These are phyloP conservation scores for Hypsibius dujardini DNA, from an alignment of 1,140 invertebrate genomes.

Conservation along the genomic window DNA sequence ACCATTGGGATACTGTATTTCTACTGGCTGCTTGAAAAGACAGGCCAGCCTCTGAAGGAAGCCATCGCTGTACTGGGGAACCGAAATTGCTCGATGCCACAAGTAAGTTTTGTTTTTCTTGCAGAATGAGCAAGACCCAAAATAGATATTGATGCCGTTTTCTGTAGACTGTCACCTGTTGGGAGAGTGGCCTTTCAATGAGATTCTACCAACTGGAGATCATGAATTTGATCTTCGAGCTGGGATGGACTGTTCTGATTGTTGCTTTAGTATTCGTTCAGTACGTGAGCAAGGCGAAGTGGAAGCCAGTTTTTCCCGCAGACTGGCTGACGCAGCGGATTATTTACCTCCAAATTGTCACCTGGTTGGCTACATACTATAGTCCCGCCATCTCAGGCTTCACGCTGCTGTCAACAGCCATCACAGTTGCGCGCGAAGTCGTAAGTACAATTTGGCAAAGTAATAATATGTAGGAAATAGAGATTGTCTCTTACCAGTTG, in stretches of 20 bases:
- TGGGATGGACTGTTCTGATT: constrained; percentile 1
- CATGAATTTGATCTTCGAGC: constrained; percentile 1
- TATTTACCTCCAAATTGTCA: constrained; percentile 6
- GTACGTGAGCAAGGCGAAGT: background rate
- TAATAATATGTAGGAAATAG: background rate
- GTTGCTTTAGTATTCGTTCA: background rate
- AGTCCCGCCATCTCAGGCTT: background rate
- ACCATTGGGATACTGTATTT: background rate
- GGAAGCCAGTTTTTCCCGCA: background rate
- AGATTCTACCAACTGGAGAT: background rate
- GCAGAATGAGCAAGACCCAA: background rate
- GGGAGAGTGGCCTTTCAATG: background rate
- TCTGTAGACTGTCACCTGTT: background rate
- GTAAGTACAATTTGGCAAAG: background rate
- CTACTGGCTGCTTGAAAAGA: background rate
- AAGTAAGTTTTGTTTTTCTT: background rate
- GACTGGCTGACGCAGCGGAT: background rate
- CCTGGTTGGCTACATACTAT: background rate
- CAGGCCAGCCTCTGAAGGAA: background rate
- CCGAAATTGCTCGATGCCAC: background rate
- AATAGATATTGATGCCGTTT: background rate
- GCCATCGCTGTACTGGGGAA: background rate
- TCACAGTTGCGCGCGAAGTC: background rate
- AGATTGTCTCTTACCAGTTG: background rate
- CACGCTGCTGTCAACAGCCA: background rate